phyloP scores from a whole-genome alignment of 2,797 vertebrate genomes.

The Salmo trutta region DNA sequence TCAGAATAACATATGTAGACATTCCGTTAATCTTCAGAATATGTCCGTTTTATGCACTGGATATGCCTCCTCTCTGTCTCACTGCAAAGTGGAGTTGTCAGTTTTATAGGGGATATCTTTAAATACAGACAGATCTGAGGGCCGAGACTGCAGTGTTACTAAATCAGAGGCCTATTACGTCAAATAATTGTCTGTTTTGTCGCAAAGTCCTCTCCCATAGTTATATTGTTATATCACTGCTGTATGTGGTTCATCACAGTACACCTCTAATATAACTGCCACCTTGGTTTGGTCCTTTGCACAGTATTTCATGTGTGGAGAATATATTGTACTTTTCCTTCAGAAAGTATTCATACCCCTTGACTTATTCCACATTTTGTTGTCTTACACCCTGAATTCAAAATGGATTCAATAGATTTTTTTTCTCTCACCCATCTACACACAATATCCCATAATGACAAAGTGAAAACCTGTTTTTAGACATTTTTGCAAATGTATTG shows the following conservation, averaged over 20 bases:
- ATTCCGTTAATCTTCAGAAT: not conserved
- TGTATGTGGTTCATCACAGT: not conserved
- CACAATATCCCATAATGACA: no score
- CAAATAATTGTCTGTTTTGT: constrained; percentile 10
- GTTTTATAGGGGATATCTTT: constrained; percentile 15
- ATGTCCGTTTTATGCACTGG: not conserved
- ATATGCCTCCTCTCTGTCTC: not conserved
- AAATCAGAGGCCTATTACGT: constrained; percentile 7
- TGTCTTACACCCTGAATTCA: no score
- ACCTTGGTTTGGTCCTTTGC: not conserved
- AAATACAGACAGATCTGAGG: not conserved
- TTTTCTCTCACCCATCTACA: no score
- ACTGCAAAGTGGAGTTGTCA: not conserved
- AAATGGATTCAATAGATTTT: no score
- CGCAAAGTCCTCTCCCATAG: not conserved
- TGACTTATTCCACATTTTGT: no score
- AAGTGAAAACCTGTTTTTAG: no score
- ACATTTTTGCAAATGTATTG: no score
- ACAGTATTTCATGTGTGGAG: not conserved
- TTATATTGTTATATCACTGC: not conserved
- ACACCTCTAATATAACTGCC: not conserved
- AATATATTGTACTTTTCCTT: not conserved
- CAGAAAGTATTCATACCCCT: no score
- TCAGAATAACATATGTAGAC: not conserved
- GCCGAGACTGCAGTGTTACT: not conserved